phyloP scores from a whole-genome alignment of 2,113 vertebrate genomes.

The Etia nguti region DNA sequence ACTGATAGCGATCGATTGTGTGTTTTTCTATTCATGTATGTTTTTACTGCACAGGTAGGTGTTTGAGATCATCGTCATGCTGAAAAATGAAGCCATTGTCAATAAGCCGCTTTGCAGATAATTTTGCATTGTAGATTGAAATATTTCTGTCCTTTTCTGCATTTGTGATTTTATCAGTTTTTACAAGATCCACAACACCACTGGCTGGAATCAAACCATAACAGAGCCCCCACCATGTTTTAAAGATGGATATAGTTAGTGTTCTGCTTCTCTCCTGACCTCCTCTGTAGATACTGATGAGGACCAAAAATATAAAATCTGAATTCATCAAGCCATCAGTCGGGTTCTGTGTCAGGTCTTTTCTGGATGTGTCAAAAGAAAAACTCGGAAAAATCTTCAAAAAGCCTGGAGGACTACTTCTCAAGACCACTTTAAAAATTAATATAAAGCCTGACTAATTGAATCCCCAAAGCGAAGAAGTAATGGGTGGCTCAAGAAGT shows the following conservation, averaged over 20 bases:
- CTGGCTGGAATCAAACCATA: not conserved
- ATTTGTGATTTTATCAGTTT: not conserved
- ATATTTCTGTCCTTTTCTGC: not conserved
- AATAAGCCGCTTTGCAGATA: not conserved
- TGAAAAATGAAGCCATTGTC: no score
- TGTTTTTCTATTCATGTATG: not conserved
- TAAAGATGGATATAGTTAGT: not conserved
- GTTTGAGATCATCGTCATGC: not conserved
- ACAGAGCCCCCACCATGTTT: not conserved
- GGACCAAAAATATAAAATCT: not conserved
- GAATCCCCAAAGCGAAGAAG: not conserved
- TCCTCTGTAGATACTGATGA: not conserved
- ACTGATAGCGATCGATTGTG: not conserved
- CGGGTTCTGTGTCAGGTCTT: not conserved
- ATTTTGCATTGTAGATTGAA: not conserved
- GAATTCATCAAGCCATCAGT: not conserved
- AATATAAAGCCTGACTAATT: not conserved
- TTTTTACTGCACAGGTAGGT: not conserved
- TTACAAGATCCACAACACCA: not conserved
- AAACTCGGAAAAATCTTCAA: fast-evolving
- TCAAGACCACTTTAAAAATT: not conserved
- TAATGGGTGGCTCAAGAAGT: not conserved
- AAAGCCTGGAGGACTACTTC: not conserved
- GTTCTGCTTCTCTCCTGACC: not conserved
- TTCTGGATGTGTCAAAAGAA: not conserved